These are phyloP conservation scores for Tetragnatha montana DNA, from an alignment of 2,888 invertebrate genomes.

Conservation along the genomic window DNA sequence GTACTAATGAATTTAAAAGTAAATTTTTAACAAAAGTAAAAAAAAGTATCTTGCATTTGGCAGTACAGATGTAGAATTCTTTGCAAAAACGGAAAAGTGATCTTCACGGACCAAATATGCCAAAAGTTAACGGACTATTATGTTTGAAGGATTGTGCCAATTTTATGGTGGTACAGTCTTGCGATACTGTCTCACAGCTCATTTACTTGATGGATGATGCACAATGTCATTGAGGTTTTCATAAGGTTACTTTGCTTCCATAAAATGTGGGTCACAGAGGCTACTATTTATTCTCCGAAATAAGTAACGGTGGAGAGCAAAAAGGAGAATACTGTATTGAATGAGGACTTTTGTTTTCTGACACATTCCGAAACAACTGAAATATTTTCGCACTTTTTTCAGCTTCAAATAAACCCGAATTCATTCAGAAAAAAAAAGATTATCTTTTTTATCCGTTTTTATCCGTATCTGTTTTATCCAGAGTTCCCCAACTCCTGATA, in stretches of 20 bases:
- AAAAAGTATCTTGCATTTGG: too few relatives aligned
- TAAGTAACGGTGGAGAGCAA: neutral
- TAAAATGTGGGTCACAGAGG: conserved; percentile 10
- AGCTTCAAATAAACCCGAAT: too few relatives aligned
- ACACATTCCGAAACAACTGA: too few relatives aligned
- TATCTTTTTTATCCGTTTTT: too few relatives aligned
- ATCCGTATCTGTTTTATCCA: too few relatives aligned
- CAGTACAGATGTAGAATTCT: neutral
- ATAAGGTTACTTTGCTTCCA: conserved; percentile 18
- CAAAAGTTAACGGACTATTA: conserved; percentile 20
- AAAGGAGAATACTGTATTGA: neutral
- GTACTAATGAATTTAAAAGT: neutral
- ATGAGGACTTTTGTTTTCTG: too few relatives aligned
- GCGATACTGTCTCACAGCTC: conserved; percentile 17
- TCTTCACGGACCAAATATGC: neutral
- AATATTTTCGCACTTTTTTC: too few relatives aligned
- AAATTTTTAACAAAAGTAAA: neutral
- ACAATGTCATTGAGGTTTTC: conserved; percentile 14
- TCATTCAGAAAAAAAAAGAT: too few relatives aligned
- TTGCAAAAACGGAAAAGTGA: neutral
- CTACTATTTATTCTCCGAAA: conserved; percentile 6
- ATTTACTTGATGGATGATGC: conserved; percentile 28
- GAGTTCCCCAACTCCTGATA: too few relatives aligned
- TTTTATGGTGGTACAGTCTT: conserved; percentile 3
- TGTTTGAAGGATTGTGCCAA: conserved; percentile 16